Conservation (phyloP, 2,888 invertebrate species). For the Mylabris sibirica region DNA sequence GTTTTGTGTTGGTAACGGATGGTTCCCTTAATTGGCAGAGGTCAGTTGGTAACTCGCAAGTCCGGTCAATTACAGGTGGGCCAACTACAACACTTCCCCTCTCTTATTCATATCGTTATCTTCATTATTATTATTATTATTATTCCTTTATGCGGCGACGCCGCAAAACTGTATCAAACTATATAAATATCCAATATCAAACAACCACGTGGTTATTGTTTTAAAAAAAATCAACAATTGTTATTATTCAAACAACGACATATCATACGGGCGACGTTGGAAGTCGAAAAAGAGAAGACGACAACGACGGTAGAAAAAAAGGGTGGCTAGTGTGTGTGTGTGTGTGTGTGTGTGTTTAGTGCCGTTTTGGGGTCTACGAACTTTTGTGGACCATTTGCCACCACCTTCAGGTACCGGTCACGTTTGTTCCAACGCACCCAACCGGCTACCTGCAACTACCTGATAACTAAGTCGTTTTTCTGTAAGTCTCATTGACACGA, state of each 20-base stretch:
- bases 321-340: slow-evolving; percentile 27
- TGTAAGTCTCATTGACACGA: slow-evolving; percentile 22
- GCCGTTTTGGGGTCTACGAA: slow-evolving; percentile 35
- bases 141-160: slow-evolving; percentile 3
- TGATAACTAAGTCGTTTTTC: slow-evolving; percentile 28
- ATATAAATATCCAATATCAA: too few relatives aligned
- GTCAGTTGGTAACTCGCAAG: slow-evolving; percentile 32
- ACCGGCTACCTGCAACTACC: slow-evolving; percentile 31
- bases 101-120: neutral
- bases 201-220: slow-evolving; percentile 32
- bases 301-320: neutral
- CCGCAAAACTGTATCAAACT: slow-evolving; percentile 25
- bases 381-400: slow-evolving; percentile 33
- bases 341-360: too few relatives aligned
- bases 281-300: neutral
- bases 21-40: slow-evolving; percentile 27
- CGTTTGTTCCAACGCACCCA: slow-evolving; percentile 30
- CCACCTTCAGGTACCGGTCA: slow-evolving; percentile 28
- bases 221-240: slow-evolving; percentile 1
- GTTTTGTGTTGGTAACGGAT: slow-evolving; percentile 11
- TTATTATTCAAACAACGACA: slow-evolving; percentile 18
- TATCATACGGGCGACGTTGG: slow-evolving; percentile 30
- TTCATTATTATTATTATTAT: slow-evolving; percentile 2
- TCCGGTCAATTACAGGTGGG: slow-evolving; percentile 36
- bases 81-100: neutral